These are phyloP conservation scores for Helogale parvula DNA, from an alignment of 2,113 vertebrate species.

Conservation along the genomic window DNA sequence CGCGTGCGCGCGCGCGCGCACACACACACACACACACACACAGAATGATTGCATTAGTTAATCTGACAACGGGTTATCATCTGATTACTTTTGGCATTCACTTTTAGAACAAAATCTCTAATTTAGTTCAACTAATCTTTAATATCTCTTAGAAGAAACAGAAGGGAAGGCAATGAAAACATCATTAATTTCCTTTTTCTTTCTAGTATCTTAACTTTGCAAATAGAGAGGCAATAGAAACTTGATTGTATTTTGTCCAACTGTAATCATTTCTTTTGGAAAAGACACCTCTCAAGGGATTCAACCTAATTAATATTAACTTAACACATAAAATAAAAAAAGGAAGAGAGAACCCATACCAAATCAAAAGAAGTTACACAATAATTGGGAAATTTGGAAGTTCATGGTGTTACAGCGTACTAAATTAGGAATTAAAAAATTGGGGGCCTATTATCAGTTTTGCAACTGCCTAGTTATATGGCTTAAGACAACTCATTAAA, in stretches of 20 bases:
- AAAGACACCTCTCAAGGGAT: not conserved
- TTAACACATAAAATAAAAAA: slow-evolving; percentile 15
- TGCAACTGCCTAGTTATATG: not conserved
- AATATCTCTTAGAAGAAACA: not conserved
- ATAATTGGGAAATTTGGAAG: not conserved
- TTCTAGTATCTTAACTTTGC: not conserved
- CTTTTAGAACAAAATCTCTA: not conserved
- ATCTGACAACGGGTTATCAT: not conserved
- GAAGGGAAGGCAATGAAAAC: not conserved
- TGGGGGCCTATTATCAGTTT: accelerated
- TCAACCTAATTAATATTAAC: slow-evolving; percentile 38
- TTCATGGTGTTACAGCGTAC: not conserved
- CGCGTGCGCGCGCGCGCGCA: too few species aligned
- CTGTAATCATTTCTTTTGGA: not conserved
- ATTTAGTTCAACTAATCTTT: not conserved
- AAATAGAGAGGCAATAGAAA: slow-evolving; percentile 5
- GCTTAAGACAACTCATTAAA: not conserved
- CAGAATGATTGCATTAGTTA: not conserved
- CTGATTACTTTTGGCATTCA: not conserved
- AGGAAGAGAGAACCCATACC: not conserved
- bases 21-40: not conserved
- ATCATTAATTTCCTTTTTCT: not conserved
- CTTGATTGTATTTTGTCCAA: not conserved
- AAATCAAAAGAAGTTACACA: not conserved
- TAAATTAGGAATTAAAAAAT: not conserved